Percentiles rank a stretch among this genome's conserved stretches.
Conservation (phyloP, 2,797 vertebrate species). For the Cercopithecus mitis region DNA sequence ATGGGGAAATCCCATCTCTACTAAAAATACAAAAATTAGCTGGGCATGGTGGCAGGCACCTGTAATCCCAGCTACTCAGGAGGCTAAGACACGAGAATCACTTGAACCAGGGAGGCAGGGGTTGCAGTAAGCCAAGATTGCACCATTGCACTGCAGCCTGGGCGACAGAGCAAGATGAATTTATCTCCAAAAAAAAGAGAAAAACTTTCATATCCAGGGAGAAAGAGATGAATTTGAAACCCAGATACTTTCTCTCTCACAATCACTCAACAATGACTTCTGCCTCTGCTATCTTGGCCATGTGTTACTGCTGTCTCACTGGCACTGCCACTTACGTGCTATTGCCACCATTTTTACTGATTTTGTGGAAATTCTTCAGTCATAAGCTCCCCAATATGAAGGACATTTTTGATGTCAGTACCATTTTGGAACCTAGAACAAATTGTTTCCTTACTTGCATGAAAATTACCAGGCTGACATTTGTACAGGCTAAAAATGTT, state of each 20-base stretch:
- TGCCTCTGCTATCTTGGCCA: not conserved
- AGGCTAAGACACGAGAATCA: not conserved
- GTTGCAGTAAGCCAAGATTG: not conserved
- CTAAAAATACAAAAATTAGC: not conserved
- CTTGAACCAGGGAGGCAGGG: not conserved
- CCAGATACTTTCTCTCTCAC: not conserved
- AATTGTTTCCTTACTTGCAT: conserved; percentile 67
- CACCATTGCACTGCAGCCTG: not conserved
- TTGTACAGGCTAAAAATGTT: conserved; percentile 69
- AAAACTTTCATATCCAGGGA: not conserved
- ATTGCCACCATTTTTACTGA: not conserved
- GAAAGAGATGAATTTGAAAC: not conserved
- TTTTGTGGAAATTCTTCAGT: conserved; percentile 10
- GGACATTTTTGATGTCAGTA: conserved; percentile 62
- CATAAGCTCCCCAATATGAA: conserved; percentile 44
- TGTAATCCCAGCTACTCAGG: not conserved
- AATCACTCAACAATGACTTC: not conserved
- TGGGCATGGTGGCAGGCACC: not conserved
- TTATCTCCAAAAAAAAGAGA: not conserved
- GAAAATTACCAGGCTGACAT: conserved; percentile 71
- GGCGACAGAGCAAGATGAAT: not conserved
- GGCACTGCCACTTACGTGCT: not conserved
- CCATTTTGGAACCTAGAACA: conserved; percentile 67
- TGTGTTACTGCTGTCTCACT: not conserved
- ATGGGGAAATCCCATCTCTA: not conserved